phyloP scores from a whole-genome alignment of 2,797 vertebrate species.

The Mycteria americana region DNA sequence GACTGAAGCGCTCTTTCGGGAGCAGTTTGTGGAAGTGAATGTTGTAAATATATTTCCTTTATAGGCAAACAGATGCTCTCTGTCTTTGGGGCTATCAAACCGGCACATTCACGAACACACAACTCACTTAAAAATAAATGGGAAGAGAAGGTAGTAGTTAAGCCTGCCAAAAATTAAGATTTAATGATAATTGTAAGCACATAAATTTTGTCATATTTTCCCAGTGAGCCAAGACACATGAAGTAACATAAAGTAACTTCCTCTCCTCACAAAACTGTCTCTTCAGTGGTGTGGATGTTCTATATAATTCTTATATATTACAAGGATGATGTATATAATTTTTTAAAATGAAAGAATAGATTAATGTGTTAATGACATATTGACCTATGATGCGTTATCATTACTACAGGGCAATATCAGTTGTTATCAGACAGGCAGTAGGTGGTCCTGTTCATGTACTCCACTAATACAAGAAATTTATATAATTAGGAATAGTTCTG shows the following conservation, averaged over 20 bases:
- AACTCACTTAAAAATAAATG: constrained; percentile 41
- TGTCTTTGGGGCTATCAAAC: constrained; percentile 28
- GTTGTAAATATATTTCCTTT: constrained; percentile 51
- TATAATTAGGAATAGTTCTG: not conserved
- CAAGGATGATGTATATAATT: not conserved
- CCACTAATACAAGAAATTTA: not conserved
- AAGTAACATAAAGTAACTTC: not conserved
- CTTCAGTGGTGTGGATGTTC: not conserved
- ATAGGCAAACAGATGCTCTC: constrained; percentile 48
- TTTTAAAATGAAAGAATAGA: not conserved
- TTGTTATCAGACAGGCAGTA: not conserved
- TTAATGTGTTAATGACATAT: not conserved
- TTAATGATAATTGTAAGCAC: not conserved
- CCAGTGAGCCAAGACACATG: not conserved
- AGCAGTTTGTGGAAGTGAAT: constrained; percentile 26
- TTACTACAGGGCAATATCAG: not conserved
- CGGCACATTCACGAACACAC: not conserved
- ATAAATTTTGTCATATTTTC: constrained; percentile 7
- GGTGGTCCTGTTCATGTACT: not conserved
- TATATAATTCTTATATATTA: not conserved
- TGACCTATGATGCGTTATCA: not conserved
- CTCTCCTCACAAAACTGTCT: not conserved
- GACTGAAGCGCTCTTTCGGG: not conserved
- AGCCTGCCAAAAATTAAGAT: constrained; percentile 21
- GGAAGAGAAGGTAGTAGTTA: not conserved